phyloP scores from a whole-genome alignment of 2,113 vertebrate species.

The Charina bottae region DNA sequence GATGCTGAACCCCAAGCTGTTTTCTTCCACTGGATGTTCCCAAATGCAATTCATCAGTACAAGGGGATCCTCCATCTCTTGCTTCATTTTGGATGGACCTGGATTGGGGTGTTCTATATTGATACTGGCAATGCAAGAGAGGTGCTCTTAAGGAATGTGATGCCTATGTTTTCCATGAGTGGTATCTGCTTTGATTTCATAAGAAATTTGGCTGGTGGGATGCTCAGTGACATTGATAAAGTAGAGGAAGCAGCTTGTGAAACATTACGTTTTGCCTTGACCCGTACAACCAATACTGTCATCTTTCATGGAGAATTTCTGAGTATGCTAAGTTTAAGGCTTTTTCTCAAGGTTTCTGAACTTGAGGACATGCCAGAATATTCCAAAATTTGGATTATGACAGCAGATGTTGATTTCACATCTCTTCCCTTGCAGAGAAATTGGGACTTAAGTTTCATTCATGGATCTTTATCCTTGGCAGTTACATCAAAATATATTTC shows the following conservation, averaged over 20 bases:
- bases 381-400: too few relatives aligned
- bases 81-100: neutral
- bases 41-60: neutral
- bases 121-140: neutral
- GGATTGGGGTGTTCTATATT: neutral
- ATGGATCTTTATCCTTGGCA: too few relatives aligned
- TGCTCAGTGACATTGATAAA: neutral
- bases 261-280: neutral
- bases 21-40: neutral
- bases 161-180: neutral
- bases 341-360: too few relatives aligned
- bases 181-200: neutral
- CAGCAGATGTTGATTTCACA: too few relatives aligned
- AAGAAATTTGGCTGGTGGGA: neutral
- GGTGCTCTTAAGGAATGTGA: too few relatives aligned
- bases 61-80: neutral
- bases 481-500: too few relatives aligned
- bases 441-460: too few relatives aligned
- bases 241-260: neutral
- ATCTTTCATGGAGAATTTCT: too few relatives aligned
- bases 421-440: too few relatives aligned
- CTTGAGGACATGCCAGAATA: too few relatives aligned
- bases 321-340: too few relatives aligned
- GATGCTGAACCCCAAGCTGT: neutral
- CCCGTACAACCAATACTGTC: too few relatives aligned